Conservation (phyloP, 2,888 invertebrate genomes). For the Dichetophora obliterata region DNA sequence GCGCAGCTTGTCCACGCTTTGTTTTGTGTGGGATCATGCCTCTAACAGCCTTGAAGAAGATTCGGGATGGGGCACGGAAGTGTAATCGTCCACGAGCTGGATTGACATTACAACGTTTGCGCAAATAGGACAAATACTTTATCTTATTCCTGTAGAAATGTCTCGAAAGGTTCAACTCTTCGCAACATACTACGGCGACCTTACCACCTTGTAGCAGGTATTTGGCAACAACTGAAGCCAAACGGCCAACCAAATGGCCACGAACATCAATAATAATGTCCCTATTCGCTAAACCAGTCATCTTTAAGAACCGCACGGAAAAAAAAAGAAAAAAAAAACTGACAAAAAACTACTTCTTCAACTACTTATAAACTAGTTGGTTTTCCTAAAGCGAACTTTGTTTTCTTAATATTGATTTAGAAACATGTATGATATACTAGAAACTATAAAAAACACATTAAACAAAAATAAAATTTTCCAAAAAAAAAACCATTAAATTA, state of each 20-base stretch:
- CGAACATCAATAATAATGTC: conserved; percentile 98
- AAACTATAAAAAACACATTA: no score
- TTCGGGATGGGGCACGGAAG: conserved; percentile 96
- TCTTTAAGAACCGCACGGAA: conserved; percentile 80
- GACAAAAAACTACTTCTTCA: no score
- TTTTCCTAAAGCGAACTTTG: no score
- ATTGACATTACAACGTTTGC: conserved; percentile 98
- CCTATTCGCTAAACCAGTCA: conserved; percentile 88
- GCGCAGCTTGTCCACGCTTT: conserved; percentile 93
- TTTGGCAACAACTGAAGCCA: conserved; percentile 96
- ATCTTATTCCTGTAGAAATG: conserved; percentile 97
- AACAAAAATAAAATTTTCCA: no score
- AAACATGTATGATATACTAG: no score
- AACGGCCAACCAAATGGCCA: conserved; percentile 96
- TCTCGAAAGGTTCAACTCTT: conserved; percentile 97
- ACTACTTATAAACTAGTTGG: no score
- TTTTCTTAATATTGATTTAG: no score
- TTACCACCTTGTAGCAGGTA: conserved; percentile 94
- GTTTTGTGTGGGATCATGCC: conserved; percentile 99
- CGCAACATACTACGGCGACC: conserved; percentile 94
- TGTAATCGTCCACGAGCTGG: conserved; percentile 99
- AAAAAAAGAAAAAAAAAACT: no score
- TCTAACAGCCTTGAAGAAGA: conserved; percentile 97
- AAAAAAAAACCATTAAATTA: no score
- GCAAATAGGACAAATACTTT: conserved; percentile 97